Conservation (phyloP, 2,888 invertebrate genomes). For the Sminthurinus aureus region DNA sequence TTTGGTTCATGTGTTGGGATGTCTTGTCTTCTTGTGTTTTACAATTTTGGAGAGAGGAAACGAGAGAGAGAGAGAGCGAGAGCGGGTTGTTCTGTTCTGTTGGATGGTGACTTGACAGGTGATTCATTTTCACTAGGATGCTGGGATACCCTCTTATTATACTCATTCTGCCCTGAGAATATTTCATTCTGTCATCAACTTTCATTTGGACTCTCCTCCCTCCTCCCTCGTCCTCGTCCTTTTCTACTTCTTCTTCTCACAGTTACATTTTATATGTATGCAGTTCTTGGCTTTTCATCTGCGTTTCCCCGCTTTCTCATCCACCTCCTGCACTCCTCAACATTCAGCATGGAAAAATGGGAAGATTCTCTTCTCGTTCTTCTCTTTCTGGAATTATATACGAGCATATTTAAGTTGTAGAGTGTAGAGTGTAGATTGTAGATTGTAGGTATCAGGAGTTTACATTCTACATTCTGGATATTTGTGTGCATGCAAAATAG, state of each 20-base stretch:
- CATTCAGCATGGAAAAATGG: not conserved
- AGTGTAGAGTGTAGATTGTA: too few species aligned
- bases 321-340: not conserved
- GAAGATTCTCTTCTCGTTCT: not conserved
- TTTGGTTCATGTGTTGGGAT: not conserved
- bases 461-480: too few species aligned
- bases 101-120: not conserved
- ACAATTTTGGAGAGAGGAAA: not conserved
- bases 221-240: not conserved
- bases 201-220: not conserved
- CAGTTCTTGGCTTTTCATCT: not conserved
- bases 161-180: not conserved
- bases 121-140: slow-evolving; percentile 10
- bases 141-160: not conserved
- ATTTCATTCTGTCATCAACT: slow-evolving; percentile 21
- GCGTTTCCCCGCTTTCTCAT: not conserved
- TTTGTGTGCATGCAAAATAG: too few species aligned
- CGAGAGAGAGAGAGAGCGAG: not conserved
- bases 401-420: too few species aligned
- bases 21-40: not conserved
- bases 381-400: too few species aligned
- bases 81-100: not conserved
- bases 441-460: too few species aligned
- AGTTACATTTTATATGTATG: not conserved
- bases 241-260: slow-evolving; percentile 6